Conservation (phyloP, 2,113 vertebrate genomes). For the Lipotes vexillifer region DNA sequence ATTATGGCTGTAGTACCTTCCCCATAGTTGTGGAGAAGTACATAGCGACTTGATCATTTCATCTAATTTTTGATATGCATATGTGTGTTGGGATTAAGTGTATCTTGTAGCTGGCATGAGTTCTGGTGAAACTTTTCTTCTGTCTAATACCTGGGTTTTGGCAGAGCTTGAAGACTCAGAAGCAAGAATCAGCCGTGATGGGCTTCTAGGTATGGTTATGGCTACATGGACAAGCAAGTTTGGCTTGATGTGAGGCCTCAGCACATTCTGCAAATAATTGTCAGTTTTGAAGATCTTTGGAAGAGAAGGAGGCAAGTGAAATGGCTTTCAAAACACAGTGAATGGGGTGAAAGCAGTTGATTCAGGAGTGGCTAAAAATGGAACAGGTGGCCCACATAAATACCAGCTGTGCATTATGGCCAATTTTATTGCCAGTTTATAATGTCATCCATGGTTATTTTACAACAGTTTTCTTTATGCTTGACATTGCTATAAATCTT, state of each 20-base stretch:
- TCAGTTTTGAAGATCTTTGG: neutral
- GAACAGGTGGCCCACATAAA: constrained; percentile 77
- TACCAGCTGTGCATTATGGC: constrained; percentile 70
- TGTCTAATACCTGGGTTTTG: neutral
- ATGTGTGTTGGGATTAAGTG: neutral
- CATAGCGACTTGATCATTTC: neutral
- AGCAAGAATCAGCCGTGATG: neutral
- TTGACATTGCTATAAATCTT: constrained; percentile 75
- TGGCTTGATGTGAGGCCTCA: no score
- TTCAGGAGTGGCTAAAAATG: constrained; percentile 51
- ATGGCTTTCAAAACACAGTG: neutral
- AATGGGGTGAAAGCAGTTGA: constrained; percentile 41
- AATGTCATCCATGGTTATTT: constrained; percentile 70
- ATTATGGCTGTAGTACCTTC: neutral
- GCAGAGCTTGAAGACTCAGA: neutral
- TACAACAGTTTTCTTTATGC: constrained; percentile 68
- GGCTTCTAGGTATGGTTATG: neutral
- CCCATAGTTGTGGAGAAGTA: no score
- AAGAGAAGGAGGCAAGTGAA: neutral
- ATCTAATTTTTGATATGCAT: neutral
- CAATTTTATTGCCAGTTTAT: constrained; percentile 73
- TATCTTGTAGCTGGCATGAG: neutral
- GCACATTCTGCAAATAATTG: neutral
- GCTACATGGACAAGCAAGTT: neutral
- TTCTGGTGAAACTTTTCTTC: neutral